These are phyloP conservation scores for Cryptosula pallasiana DNA, from an alignment of 2,888 invertebrate species.

Conservation along the genomic window DNA sequence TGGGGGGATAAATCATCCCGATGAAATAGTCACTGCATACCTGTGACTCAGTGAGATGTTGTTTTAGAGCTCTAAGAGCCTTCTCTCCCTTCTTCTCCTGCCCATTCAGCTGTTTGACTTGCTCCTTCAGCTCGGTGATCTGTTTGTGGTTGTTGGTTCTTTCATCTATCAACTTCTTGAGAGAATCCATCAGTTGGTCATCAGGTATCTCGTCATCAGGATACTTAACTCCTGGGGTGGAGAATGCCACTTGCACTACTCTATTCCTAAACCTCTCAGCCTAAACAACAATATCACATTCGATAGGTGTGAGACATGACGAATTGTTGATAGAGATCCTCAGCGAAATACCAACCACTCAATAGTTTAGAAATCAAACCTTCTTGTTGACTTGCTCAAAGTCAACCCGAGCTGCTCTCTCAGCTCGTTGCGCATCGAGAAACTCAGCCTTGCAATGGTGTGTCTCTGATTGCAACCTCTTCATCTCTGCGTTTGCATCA, in stretches of 20 bases:
- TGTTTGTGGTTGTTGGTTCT: slow-evolving; percentile 35
- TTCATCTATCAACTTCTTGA: slow-evolving; percentile 45
- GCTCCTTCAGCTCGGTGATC: slow-evolving; percentile 39
- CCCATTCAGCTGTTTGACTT: slow-evolving; percentile 37
- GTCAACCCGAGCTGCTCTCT: slow-evolving; percentile 47
- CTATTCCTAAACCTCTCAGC: slow-evolving; percentile 47
- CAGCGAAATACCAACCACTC: too few relatives aligned
- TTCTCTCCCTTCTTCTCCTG: slow-evolving; percentile 32
- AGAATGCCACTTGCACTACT: slow-evolving; percentile 47
- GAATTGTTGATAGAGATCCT: too few relatives aligned
- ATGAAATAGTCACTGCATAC: too few relatives aligned
- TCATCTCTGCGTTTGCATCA: slow-evolving; percentile 37
- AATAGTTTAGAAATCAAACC: too few relatives aligned
- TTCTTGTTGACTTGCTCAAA: slow-evolving; percentile 45
- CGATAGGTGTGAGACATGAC: too few relatives aligned
- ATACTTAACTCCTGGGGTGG: slow-evolving; percentile 43
- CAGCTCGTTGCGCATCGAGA: slow-evolving; percentile 47
- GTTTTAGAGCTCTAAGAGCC: slow-evolving; percentile 32
- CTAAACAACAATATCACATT: too few relatives aligned
- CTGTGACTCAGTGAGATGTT: slow-evolving; percentile 33
- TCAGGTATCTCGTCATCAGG: slow-evolving; percentile 46
- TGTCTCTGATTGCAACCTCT: slow-evolving; percentile 38
- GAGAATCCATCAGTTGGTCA: slow-evolving; percentile 42
- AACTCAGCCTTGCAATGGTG: slow-evolving; percentile 39
- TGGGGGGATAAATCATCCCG: too few relatives aligned